Evolutionary conservation across 2,113 vertebrate genomes (phyloP).

Genomic region (Lycocorax pyrrhopterus): DNA sequence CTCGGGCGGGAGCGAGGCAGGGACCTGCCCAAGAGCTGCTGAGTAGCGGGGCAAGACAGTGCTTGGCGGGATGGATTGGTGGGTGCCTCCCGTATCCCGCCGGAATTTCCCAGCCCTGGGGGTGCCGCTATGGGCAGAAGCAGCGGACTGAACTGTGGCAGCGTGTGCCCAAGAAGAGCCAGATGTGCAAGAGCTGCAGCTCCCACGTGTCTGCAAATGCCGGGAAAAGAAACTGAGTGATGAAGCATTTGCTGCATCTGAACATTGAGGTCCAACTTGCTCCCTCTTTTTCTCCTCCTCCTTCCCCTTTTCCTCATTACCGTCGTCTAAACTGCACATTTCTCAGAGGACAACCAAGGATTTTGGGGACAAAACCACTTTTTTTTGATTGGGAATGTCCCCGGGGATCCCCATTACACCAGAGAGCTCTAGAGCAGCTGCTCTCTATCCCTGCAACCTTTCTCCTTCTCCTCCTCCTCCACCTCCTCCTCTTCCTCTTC

Average conservation of each 20-base stretch:
- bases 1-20: rapidly evolving
- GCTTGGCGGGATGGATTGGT: rapidly evolving
- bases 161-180: background rate
- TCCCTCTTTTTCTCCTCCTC: background rate
- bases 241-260: background rate
- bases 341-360: background rate
- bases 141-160: rapidly evolving
- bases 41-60: rapidly evolving
- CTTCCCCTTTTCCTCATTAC: background rate
- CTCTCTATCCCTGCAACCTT: background rate
- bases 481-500: too few relatives aligned
- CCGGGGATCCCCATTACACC: background rate
- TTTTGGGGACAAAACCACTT: background rate
- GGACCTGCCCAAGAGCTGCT: background rate
- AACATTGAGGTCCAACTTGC: background rate
- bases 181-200: background rate
- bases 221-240: background rate
- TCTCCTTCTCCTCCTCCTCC: background rate
- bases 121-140: background rate
- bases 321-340: rapidly evolving
- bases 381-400: background rate
- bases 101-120: rapidly evolving
- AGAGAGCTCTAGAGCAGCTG: background rate
- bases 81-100: rapidly evolving
- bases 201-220: background rate